These are phyloP conservation scores for Teleogryllus occipitalis DNA, from an alignment of 1,140 invertebrate species.

Conservation along the genomic window DNA sequence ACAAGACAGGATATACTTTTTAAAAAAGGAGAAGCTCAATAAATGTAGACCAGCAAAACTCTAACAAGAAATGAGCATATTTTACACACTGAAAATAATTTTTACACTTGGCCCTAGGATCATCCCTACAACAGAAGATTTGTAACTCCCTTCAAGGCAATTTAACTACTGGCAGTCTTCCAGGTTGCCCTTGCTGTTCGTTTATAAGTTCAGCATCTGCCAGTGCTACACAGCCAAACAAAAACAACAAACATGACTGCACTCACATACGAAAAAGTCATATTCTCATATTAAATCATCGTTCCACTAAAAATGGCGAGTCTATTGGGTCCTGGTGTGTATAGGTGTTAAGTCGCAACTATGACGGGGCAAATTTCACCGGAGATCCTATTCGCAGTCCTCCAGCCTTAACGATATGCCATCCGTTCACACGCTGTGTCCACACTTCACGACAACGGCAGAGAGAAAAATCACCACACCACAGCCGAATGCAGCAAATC, in stretches of 20 bases:
- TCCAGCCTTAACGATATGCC: background rate
- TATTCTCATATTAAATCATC: conserved; percentile 6
- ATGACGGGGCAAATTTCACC: background rate
- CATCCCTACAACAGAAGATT: background rate
- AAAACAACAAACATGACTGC: conserved; percentile 1
- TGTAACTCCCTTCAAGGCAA: background rate
- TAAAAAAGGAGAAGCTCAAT: conserved; percentile 5
- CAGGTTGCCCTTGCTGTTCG: background rate
- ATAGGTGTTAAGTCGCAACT: background rate
- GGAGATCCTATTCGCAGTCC: background rate
- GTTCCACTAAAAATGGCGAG: background rate
- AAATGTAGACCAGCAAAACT: background rate
- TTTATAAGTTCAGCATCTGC: background rate
- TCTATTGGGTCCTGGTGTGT: background rate
- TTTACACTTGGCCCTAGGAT: background rate
- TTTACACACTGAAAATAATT: conserved; percentile 1
- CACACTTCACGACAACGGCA: too few species aligned
- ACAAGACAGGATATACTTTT: conserved; percentile 1
- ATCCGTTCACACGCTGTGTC: background rate
- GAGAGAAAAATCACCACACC: background rate
- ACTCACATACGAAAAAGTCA: background rate
- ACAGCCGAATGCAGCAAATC: background rate
- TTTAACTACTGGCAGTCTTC: background rate
- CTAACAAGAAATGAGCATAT: background rate
- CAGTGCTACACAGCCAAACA: conserved; percentile 3